These are phyloP conservation scores for Arizona elegans DNA, from an alignment of 2,113 vertebrate genomes.

Conservation along the genomic window DNA sequence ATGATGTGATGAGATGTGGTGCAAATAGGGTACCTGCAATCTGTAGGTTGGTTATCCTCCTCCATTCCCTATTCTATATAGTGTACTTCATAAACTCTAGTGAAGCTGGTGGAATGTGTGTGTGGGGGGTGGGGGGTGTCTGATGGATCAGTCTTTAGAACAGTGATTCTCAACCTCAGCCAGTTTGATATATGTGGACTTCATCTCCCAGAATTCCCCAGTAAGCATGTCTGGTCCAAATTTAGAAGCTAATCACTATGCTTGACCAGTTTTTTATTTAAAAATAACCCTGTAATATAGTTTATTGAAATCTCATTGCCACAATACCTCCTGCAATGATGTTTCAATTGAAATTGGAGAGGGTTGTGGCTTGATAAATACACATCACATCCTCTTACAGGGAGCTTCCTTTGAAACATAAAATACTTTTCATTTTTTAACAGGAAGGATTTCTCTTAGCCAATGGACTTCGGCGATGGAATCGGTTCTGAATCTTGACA, in stretches of 20 bases:
- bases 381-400: background rate
- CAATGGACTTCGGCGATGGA: conserved; percentile 87
- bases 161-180: background rate
- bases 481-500: conserved; percentile 79
- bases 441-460: conserved; percentile 80
- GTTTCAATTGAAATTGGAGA: background rate
- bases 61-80: background rate
- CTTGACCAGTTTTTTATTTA: background rate
- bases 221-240: background rate
- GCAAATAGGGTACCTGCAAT: background rate
- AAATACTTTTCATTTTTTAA: conserved; percentile 12
- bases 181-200: background rate
- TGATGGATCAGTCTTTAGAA: background rate
- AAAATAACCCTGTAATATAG: background rate
- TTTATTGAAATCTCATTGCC: background rate
- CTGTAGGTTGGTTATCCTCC: background rate
- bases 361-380: background rate
- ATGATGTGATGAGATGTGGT: background rate
- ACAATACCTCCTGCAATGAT: background rate
- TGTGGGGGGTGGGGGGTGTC: background rate
- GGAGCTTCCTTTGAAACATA: background rate
- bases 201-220: background rate
- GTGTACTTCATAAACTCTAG: background rate
- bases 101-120: background rate
- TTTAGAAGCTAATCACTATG: background rate